A percentile compares a stretch with the other conserved stretches of the same genome.
These are phyloP conservation scores for Calonectris borealis DNA, from an alignment of 2,113 vertebrate genomes.

Conservation along the genomic window DNA sequence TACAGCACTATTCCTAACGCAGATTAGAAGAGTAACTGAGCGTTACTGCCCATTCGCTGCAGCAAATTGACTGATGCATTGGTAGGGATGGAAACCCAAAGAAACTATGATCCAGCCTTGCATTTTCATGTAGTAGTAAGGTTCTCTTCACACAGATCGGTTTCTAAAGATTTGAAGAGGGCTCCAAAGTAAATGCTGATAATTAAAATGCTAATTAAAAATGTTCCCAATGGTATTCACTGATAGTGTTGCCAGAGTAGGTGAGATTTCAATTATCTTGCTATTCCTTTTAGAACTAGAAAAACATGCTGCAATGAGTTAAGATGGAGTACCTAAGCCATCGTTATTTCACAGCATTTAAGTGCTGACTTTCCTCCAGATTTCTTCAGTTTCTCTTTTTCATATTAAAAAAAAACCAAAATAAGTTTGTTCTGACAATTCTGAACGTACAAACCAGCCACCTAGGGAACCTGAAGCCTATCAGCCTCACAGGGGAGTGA, in stretches of 20 bases:
- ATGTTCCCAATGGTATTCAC: background rate
- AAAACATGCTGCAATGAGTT: background rate
- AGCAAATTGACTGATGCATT: background rate
- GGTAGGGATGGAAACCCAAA: background rate
- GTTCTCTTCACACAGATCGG: background rate
- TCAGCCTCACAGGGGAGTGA: background rate
- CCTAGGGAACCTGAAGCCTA: background rate
- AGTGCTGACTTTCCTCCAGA: background rate
- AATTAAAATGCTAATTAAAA: conserved; percentile 35
- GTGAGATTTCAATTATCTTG: conserved; percentile 3
- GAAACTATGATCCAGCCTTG: background rate
- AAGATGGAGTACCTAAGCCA: background rate
- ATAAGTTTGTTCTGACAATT: background rate
- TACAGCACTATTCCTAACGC: accelerated
- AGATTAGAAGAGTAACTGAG: background rate
- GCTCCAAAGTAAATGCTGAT: background rate
- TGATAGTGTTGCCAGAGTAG: background rate
- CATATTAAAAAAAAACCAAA: background rate
- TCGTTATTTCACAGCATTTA: background rate
- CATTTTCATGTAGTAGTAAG: background rate
- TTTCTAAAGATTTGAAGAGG: background rate
- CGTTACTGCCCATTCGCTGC: background rate
- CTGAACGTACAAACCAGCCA: background rate
- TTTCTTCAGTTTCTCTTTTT: background rate
- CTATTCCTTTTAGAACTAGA: background rate